Evolutionary conservation across 2,888 invertebrate genomes (phyloP).

Genomic region (Tipula unca): DNA sequence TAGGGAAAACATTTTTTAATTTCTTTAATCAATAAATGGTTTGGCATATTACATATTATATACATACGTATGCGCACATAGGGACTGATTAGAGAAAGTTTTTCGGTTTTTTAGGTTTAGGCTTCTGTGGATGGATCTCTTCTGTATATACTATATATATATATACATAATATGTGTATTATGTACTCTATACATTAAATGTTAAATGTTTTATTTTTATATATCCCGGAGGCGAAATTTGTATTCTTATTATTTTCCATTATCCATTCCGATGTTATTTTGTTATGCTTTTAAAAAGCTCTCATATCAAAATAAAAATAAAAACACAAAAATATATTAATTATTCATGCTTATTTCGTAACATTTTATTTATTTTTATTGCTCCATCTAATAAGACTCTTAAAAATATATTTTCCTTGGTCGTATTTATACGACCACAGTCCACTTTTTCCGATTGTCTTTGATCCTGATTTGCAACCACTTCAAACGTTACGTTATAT

Average conservation of each 20-base stretch:
- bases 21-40: background rate
- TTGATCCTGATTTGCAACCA: background rate
- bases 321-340: background rate
- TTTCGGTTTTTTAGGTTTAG: background rate
- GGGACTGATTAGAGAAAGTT: slow-evolving; percentile 2
- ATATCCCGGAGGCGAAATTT: slow-evolving; percentile 14
- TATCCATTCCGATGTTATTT: background rate
- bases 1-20: background rate
- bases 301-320: background rate
- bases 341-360: background rate
- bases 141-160: background rate
- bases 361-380: background rate
- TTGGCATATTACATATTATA: background rate
- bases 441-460: background rate
- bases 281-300: background rate
- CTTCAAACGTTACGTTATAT: background rate
- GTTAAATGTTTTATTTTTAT: slow-evolving; percentile 9
- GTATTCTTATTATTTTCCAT: slow-evolving; percentile 8
- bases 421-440: no score
- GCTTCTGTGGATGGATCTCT: background rate
- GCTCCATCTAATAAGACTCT: background rate
- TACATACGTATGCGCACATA: background rate
- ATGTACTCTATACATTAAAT: background rate
- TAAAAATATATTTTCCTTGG: background rate
- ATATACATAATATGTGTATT: background rate